A percentile compares a stretch with the other conserved stretches of the same genome.
phyloP scores from a whole-genome alignment of 2,797 vertebrate genomes.

The Lutjanus campechanus region DNA sequence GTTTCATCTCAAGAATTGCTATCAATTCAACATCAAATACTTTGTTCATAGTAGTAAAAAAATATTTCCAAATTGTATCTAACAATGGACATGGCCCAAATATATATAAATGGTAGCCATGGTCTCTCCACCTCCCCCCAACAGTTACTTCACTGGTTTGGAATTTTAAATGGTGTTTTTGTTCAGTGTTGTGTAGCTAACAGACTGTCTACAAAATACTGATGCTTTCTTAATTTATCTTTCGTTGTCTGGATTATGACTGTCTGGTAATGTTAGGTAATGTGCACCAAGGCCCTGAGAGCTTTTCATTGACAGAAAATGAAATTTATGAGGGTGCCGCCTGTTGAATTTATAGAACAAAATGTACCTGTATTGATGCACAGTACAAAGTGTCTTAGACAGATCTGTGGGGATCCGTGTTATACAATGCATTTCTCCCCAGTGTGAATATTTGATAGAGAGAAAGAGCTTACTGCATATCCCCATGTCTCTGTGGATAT shows the following conservation, averaged over 20 bases:
- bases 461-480: constrained; percentile 66
- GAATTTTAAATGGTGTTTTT: not conserved
- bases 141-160: too few species aligned
- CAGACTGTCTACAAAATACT: not conserved
- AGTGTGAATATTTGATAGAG: constrained; percentile 81
- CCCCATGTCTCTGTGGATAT: constrained; percentile 58
- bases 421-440: constrained; percentile 62
- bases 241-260: constrained; percentile 18
- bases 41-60: too few species aligned
- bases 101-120: too few species aligned
- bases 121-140: too few species aligned
- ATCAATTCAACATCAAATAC: too few species aligned
- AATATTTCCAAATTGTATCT: too few species aligned
- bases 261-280: constrained; percentile 3
- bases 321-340: constrained; percentile 15
- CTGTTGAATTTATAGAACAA: constrained; percentile 59
- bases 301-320: constrained; percentile 41
- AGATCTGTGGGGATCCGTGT: constrained; percentile 48
- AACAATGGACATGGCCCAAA: too few species aligned
- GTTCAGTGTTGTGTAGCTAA: constrained; percentile 1
- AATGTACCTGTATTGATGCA: constrained; percentile 63
- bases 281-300: constrained; percentile 5
- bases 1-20: too few species aligned
- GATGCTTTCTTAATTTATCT: constrained; percentile 2
- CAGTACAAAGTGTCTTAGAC: constrained; percentile 52